These are phyloP conservation scores for Papilio xuthus DNA, from an alignment of 1,140 invertebrate genomes.

Conservation along the genomic window DNA sequence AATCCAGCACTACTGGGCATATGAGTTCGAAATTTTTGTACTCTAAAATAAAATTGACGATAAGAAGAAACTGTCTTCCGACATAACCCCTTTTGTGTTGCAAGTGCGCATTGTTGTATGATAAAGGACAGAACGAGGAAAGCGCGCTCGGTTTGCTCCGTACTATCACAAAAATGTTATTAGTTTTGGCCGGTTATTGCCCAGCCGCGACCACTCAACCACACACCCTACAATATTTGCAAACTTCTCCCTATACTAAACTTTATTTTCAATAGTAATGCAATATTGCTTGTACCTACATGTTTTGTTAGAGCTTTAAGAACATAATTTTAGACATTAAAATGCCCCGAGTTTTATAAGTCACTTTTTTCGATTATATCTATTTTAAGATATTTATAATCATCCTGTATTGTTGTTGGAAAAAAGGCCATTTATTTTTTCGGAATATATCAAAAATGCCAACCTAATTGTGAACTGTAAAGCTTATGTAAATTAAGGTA, in stretches of 20 bases:
- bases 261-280: conserved; percentile 49
- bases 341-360: no score
- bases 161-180: conserved; percentile 80
- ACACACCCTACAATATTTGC: conserved; percentile 55
- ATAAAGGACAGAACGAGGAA: conserved; percentile 68
- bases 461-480: not conserved
- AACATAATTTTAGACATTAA: not conserved
- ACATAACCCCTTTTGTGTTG: conserved; percentile 61
- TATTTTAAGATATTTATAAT: not conserved
- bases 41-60: conserved; percentile 25
- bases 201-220: conserved; percentile 61
- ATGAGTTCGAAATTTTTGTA: not conserved
- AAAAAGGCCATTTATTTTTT: not conserved
- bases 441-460: not conserved
- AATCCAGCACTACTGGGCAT: not conserved
- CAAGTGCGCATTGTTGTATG: conserved; percentile 67
- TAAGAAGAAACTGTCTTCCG: conserved; percentile 51
- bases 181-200: conserved; percentile 77
- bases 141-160: conserved; percentile 63
- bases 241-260: conserved; percentile 47
- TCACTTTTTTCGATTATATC: not conserved
- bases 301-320: not conserved
- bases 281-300: not conserved
- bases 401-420: not conserved
- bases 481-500: conserved; percentile 14